Evolutionary conservation across 2,113 vertebrate genomes (phyloP).

Genomic region (Athene cunicularia): DNA sequence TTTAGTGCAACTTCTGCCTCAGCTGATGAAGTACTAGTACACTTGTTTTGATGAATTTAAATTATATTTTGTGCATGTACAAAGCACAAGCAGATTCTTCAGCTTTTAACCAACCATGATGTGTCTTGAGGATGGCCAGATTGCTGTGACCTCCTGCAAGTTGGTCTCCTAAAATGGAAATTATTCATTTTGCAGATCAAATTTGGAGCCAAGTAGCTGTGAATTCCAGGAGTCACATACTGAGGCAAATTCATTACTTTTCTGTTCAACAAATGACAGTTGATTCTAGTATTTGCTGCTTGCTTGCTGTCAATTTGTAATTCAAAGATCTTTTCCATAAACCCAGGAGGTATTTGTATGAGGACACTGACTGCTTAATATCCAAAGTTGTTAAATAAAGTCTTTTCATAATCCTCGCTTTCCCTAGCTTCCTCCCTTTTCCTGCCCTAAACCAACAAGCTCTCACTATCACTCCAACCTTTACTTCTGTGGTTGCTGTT

Average conservation of each 20-base stretch:
- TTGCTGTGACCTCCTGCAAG: slow-evolving; percentile 4
- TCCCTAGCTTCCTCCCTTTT: background rate
- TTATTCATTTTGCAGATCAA: slow-evolving; percentile 39
- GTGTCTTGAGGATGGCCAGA: background rate
- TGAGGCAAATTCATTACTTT: background rate
- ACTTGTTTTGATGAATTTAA: background rate
- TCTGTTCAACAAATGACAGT: background rate
- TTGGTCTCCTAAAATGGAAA: slow-evolving; percentile 48
- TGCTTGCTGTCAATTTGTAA: background rate
- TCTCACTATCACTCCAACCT: rapidly evolving
- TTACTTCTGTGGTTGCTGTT: background rate
- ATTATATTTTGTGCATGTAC: background rate
- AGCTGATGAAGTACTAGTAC: background rate
- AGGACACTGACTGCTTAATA: background rate
- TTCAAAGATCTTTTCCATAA: background rate
- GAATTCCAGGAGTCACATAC: slow-evolving; percentile 33
- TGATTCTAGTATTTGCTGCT: background rate
- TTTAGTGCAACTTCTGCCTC: background rate
- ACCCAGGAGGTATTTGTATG: background rate
- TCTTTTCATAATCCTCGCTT: background rate
- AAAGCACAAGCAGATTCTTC: background rate
- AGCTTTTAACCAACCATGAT: background rate
- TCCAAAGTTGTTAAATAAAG: too few species aligned
- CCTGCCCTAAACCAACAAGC: background rate
- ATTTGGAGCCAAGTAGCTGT: slow-evolving; percentile 48